phyloP scores from a whole-genome alignment of 2,888 invertebrate genomes.

The Parelbella ahira region DNA sequence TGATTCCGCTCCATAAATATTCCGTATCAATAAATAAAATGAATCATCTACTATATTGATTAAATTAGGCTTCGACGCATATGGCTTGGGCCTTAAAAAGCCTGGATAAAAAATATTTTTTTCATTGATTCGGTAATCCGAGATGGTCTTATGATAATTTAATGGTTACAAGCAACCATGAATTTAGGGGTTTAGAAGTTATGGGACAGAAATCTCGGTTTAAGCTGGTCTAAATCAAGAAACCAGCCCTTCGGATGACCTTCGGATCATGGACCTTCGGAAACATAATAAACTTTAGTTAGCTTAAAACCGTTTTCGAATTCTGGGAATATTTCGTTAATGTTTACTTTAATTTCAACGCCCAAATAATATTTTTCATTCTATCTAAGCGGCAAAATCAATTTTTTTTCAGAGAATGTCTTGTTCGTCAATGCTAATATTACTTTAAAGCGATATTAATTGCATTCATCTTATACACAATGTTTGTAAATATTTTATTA shows the following conservation, averaged over 20 bases:
- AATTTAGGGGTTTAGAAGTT: constrained; percentile 33
- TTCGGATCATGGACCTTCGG: neutral
- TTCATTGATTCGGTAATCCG: constrained; percentile 22
- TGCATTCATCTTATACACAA: too few relatives aligned
- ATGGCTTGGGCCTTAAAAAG: constrained; percentile 21
- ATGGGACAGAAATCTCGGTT: constrained; percentile 27
- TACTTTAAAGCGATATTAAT: too few relatives aligned
- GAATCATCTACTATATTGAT: constrained; percentile 17
- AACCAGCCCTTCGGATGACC: neutral
- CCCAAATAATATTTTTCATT: too few relatives aligned
- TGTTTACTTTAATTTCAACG: too few relatives aligned
- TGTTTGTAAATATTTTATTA: too few relatives aligned
- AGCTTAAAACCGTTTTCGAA: constrained; percentile 1
- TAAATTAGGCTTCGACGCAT: constrained; percentile 22
- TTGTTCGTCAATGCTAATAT: too few relatives aligned
- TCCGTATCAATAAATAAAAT: constrained; percentile 10
- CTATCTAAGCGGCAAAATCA: too few relatives aligned
- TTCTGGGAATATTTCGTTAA: too few relatives aligned
- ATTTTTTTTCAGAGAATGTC: too few relatives aligned
- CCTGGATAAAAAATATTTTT: constrained; percentile 19
- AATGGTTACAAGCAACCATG: constrained; percentile 32
- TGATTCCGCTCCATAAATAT: constrained; percentile 1
- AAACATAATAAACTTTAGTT: constrained; percentile 6
- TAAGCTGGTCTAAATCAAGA: constrained; percentile 30
- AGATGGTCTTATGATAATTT: constrained; percentile 37